These are phyloP conservation scores for Pterois miles DNA, from an alignment of 2,797 vertebrate species.

Conservation along the genomic window DNA sequence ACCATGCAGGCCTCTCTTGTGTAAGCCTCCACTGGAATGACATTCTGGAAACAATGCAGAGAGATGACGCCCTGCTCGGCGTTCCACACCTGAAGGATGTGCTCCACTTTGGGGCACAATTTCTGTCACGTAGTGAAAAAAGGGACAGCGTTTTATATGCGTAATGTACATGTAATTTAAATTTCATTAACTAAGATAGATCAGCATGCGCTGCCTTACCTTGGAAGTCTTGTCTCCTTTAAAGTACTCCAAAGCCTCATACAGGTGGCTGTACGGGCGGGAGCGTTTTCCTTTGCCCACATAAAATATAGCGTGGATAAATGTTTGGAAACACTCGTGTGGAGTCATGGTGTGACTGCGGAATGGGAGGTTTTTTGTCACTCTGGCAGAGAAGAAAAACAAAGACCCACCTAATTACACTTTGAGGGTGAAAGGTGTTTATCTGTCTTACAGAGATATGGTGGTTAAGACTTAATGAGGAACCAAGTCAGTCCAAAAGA, in stretches of 20 bases:
- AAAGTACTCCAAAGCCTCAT: slow-evolving; percentile 87
- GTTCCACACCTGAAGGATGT: slow-evolving; percentile 91
- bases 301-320: slow-evolving; percentile 90
- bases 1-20: slow-evolving; percentile 92
- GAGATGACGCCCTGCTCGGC: slow-evolving; percentile 87
- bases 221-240: slow-evolving; percentile 77
- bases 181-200: background rate
- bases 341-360: slow-evolving; percentile 81
- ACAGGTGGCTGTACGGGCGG: slow-evolving; percentile 89
- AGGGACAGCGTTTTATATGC: background rate
- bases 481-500: background rate
- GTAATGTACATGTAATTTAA: background rate
- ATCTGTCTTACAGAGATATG: background rate
- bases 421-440: background rate
- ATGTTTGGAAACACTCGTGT: slow-evolving; percentile 85
- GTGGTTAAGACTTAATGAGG: background rate
- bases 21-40: slow-evolving; percentile 90
- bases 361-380: slow-evolving; percentile 89
- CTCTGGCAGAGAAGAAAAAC: slow-evolving; percentile 72
- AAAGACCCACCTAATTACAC: background rate
- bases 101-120: slow-evolving; percentile 87
- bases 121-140: slow-evolving; percentile 71
- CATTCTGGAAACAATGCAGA: slow-evolving; percentile 93
- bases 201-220: slow-evolving; percentile 45
- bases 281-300: slow-evolving; percentile 93